These are phyloP conservation scores for Asteroscopus sphinx DNA, from an alignment of 2,888 invertebrate genomes.

Conservation along the genomic window DNA sequence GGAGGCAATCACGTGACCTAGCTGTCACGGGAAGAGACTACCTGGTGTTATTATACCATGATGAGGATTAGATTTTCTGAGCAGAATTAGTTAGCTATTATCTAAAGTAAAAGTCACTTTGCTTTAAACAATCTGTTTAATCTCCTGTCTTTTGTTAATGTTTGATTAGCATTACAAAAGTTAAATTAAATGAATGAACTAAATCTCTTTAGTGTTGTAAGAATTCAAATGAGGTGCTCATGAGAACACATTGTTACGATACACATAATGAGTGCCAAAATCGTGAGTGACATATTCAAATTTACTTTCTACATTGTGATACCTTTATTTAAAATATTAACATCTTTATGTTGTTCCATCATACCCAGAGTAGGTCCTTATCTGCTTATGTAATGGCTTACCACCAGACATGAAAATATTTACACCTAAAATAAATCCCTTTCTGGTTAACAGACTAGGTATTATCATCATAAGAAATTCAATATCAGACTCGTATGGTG, in stretches of 20 bases:
- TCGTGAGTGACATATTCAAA: conserved; percentile 57
- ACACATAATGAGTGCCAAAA: conserved; percentile 43
- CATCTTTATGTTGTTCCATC: background rate
- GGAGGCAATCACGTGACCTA: no score
- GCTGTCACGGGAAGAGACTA: no score
- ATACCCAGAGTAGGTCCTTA: no score
- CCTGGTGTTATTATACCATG: no score
- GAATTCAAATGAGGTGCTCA: conserved; percentile 43
- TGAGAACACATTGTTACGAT: conserved; percentile 35
- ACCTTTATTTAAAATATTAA: conserved; percentile 30
- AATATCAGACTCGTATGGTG: no score
- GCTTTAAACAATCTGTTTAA: background rate
- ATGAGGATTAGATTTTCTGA: no score
- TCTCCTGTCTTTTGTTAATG: conserved; percentile 10
- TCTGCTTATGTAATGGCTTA: background rate
- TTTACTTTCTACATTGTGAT: conserved; percentile 53
- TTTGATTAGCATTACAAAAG: conserved; percentile 38
- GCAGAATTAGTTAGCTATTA: no score
- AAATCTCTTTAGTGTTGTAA: conserved; percentile 38
- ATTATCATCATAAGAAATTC: no score
- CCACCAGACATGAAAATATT: no score
- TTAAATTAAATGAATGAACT: conserved; percentile 28
- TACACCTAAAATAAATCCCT: no score
- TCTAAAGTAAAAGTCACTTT: background rate
- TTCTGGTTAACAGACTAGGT: no score